Evolutionary conservation across 2,113 vertebrate species (phyloP).

Genomic region (Trematomus loennbergii): DNA sequence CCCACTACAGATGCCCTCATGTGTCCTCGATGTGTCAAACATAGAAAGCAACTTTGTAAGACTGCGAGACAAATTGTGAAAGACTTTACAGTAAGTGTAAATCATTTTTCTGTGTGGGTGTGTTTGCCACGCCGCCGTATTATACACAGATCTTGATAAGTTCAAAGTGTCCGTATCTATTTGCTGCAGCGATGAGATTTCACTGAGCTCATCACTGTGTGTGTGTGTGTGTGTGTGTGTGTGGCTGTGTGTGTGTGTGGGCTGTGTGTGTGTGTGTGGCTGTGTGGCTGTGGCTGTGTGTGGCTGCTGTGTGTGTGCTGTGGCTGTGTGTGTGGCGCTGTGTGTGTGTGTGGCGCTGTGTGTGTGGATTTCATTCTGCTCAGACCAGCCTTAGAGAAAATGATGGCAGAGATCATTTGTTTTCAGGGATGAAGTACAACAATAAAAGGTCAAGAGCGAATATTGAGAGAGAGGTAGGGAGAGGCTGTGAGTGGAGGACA

Average conservation of each 20-base stretch:
- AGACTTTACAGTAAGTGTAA: background rate
- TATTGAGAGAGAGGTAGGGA: conserved; percentile 13
- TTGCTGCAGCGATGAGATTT: conserved; percentile 23
- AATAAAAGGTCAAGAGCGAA: conserved; percentile 68
- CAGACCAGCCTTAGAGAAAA: conserved; percentile 52
- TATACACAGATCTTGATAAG: conserved; percentile 41
- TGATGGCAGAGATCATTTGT: conserved; percentile 69
- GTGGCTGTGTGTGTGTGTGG: conserved; percentile 5
- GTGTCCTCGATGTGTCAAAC: conserved; percentile 35
- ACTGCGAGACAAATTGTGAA: background rate
- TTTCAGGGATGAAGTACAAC: conserved; percentile 54
- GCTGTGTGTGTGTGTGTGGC: background rate
- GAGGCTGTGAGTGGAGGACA: conserved; percentile 28
- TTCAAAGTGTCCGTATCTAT: conserved; percentile 47
- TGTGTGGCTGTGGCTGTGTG: too few relatives aligned
- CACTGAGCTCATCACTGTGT: conserved; percentile 36
- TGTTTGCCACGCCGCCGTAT: background rate
- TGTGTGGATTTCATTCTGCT: conserved; percentile 1
- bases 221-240: conserved; percentile 12
- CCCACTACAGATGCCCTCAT: conserved; percentile 33
- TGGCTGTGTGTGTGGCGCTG: conserved; percentile 16
- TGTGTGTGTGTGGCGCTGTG: conserved; percentile 7
- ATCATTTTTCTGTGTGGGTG: conserved; percentile 3
- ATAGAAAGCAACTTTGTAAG: conserved; percentile 1
- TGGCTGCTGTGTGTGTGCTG: background rate